Base-by-base conservation (phyloP, 2,888 invertebrate species). In the Dorcus parallelipipedus region DNA sequence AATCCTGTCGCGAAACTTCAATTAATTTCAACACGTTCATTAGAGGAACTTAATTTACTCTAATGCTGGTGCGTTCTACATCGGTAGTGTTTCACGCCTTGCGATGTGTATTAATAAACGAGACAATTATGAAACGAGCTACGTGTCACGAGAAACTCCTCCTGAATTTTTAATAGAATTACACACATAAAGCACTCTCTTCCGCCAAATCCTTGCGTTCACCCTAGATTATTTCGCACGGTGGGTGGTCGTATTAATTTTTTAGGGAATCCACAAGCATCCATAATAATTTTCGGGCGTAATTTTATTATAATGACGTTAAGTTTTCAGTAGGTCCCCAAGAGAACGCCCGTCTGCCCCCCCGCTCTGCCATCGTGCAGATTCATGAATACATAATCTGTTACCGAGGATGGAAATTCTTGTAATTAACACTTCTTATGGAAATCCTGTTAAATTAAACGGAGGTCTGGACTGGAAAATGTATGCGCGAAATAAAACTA, bases 401-500 rank as follows among this genome's bases (percentile, higher is more conserved):
- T 67, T 63, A 64, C 62, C 62, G 65, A 61, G 65, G 63, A 64
- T 61, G 64, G 64, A 67, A 67, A 62, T 68, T 68, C 68, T 67
- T 67, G 68, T 68, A 68, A 68, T 68, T 68, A 68, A 68, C 68
- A 68, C 68, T 68, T 68, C 68, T 68, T 67, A 67, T 68, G 69
- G 69, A 69, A 68, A 69, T 68, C 66, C 64, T 56, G 68, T 67
- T 67, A 69, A 71, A 75, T 74, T 74, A 73, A 73, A 71, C 70
- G 69, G 68, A 59, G 68, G 69, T 63, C 69, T 66, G 69, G 63
- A 68, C 70, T 71, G 72, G 72, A 72, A 67, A 69, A 67, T 68
- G 64, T 72, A 72, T 71, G 70, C 73, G 62, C 64, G 64, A 67
- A 72, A 72, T 73, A 71, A 71, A 71, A 72, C 72, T 73, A 71